These are phyloP conservation scores for Erebia epiphron DNA, from an alignment of 2,888 invertebrate genomes.

Conservation along the genomic window DNA sequence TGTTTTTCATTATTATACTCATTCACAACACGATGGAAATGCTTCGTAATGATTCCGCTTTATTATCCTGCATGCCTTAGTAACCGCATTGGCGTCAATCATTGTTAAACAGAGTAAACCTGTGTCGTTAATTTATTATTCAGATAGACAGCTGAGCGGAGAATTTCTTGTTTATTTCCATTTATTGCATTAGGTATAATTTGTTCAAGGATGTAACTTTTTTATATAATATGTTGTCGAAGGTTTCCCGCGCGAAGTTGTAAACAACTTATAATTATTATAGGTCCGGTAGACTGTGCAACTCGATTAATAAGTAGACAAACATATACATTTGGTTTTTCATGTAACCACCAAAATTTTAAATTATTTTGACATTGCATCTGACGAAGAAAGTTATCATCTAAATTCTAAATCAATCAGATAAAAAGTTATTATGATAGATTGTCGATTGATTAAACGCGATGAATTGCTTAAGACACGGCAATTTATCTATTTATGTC, in stretches of 20 bases:
- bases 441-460: too few species aligned
- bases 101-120: constrained; percentile 14
- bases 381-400: too few species aligned
- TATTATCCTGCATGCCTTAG: constrained; percentile 33
- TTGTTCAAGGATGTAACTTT: background rate
- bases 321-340: background rate
- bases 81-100: constrained; percentile 38
- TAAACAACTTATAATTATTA: constrained; percentile 1
- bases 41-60: constrained; percentile 30
- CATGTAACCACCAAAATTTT: background rate
- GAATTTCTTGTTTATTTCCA: constrained; percentile 6
- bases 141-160: background rate
- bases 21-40: constrained; percentile 31
- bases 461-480: too few species aligned
- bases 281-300: background rate
- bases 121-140: constrained; percentile 11
- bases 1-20: constrained; percentile 26
- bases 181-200: background rate
- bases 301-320: background rate
- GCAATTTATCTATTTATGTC: constrained; percentile 19
- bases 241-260: background rate
- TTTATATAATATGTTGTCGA: background rate
- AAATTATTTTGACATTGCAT: background rate
- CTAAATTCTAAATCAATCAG: background rate
- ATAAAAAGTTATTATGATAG: background rate